Base-by-base conservation (phyloP, 2,797 vertebrate genomes). In the Cichlasoma orientale region DNA sequence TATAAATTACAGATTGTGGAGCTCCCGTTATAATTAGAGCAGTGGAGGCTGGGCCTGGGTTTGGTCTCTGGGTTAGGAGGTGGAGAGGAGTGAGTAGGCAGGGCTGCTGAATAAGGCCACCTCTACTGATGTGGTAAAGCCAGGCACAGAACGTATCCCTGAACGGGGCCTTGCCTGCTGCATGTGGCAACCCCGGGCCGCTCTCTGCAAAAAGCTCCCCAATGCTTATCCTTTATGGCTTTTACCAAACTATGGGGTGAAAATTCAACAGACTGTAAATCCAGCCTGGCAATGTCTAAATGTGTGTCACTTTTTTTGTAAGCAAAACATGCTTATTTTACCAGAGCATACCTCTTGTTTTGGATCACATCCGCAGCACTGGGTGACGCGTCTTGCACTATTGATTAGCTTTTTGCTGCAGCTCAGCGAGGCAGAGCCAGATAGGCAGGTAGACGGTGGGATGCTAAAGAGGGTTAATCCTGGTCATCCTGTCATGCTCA, bases 401-500 rank as follows among this genome's bases (percentile, higher is more conserved):
- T 92, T 86, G 92, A 94, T 93, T 83, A 80, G 52, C 73, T 82
- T 80, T 82, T 84, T 82, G 61, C 55, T 74, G 75, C 18, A n/a
- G 81, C 75, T 86, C 74, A 63, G 75, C 72, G 82, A 89, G 78
- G 80, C 79, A 86, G 58, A 85, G 73, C 77, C 80, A 72, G 81
- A 81, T 80, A 79, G 88, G 69, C 85, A 84, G 87, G 81, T 76
- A 89, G 90, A 89, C 82, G 73, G 78, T 93, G 76, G 83, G 92
- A 90, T 93, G 94, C 90, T 94, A 92, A 92, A 87, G 95, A 95
- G 95, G 95, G 97, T 97, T 97, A 97, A 96, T 94, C 93, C 94
- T 93, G 89, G 89, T 92, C 90, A 89, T 92, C 96, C 88, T 75
- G 85, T 93, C 88, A 94, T 89, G 93, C 93, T 95, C 95, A 97